These are phyloP conservation scores for Armadillidium nasatum DNA, from an alignment of 1,140 invertebrate species.

Conservation along the genomic window DNA sequence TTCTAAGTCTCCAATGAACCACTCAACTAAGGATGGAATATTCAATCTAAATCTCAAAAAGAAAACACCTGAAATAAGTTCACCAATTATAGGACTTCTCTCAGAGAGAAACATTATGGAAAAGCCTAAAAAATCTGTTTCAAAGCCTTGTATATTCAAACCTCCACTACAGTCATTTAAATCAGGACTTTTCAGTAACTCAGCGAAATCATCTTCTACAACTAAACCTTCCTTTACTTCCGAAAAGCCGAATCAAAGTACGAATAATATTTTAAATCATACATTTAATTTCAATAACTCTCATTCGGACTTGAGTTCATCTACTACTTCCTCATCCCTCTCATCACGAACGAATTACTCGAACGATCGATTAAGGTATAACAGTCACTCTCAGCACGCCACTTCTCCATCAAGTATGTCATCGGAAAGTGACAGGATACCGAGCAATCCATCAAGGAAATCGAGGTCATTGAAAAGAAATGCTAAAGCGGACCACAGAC, in stretches of 20 bases:
- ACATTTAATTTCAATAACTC: background rate
- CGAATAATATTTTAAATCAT: conserved; percentile 25
- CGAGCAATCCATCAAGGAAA: conserved; percentile 1
- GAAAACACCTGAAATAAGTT: background rate
- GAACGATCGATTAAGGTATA: background rate
- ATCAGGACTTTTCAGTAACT: too few species aligned
- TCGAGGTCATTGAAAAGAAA: background rate
- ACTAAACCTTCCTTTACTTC: too few species aligned
- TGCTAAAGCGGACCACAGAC: conserved; percentile 9
- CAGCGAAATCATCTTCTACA: too few species aligned
- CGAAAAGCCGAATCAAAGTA: too few species aligned
- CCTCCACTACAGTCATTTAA: too few species aligned
- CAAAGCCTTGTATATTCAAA: too few species aligned
- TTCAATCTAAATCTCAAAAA: background rate
- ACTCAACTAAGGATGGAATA: background rate
- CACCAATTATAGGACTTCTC: background rate
- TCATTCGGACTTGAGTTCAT: background rate
- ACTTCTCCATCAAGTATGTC: background rate
- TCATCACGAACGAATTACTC: background rate
- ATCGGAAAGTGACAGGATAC: background rate
- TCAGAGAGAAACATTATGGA: too few species aligned
- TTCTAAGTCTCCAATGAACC: background rate
- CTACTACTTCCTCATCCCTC: background rate
- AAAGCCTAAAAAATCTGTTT: too few species aligned
- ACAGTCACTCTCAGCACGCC: background rate